Conservation (phyloP, 2,113 vertebrate species). For the Ameiurus melas region DNA sequence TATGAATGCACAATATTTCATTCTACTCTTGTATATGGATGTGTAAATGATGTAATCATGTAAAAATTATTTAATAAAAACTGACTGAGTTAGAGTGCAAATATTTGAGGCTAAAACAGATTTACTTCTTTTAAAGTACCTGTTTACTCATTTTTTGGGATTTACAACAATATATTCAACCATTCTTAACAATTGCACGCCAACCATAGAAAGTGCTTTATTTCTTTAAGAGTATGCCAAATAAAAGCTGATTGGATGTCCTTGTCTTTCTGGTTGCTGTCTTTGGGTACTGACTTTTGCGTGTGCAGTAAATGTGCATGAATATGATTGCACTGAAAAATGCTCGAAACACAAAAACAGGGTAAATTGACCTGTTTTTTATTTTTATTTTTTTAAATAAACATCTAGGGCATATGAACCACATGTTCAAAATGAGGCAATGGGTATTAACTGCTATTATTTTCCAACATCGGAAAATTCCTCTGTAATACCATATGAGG, state of each 20-base stretch:
- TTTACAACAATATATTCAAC: neutral
- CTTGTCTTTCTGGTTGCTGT: neutral
- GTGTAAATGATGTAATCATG: neutral
- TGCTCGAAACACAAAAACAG: neutral
- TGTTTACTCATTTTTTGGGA: neutral
- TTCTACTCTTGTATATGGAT: neutral
- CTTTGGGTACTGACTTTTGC: neutral
- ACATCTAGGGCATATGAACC: neutral
- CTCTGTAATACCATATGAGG: neutral
- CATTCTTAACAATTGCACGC: neutral
- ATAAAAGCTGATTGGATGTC: neutral
- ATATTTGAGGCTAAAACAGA: neutral
- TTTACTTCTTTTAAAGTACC: neutral
- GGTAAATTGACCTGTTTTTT: neutral
- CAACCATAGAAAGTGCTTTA: neutral
- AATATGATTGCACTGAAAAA: neutral
- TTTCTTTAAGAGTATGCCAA: neutral
- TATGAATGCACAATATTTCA: neutral
- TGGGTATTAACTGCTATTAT: neutral
- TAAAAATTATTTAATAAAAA: neutral
- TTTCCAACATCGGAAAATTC: neutral
- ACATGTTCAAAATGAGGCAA: neutral
- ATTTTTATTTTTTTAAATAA: no score
- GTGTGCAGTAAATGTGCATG: neutral
- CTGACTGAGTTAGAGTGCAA: neutral